Base-by-base conservation (phyloP, 2,888 invertebrate genomes). In the Eretmocerus hayati region DNA sequence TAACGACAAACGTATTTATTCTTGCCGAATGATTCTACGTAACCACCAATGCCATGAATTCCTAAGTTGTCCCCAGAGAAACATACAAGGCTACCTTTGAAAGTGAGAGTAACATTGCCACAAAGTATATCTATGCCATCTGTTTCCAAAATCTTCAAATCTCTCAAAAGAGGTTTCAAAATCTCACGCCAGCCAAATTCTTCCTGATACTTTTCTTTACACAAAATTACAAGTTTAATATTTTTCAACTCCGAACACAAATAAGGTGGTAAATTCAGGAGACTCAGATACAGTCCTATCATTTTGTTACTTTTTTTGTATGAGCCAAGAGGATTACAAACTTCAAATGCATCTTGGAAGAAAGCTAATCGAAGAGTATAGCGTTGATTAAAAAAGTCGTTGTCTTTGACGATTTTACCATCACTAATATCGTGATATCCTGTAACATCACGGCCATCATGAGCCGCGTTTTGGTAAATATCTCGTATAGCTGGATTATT, bases 281-380 rank as follows among this genome's bases (percentile, higher is more conserved):
- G 18, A 1, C 46, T 47, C 57, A 59, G 56, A 42, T 64, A 64
- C 9, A 65, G 19, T 15, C 57, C 59, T 8, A 64, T 40, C 16
- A 63, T 26, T 53, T 61, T 62, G 41, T 62, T 54, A 42, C 59
- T 62, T 33, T 43, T 51, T 53, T 48, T 60, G 3, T 59, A 49
- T 1, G 60, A 54, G 3, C 62, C 60, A 6, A 65, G 30, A n/a
- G 62, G 62, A 46, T 63, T 64, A 36, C 65, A 64, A 26, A 59
- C 36, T 42, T 63, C 61, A 51, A 65, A 63, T 5, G 58, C 58
- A 53, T 63, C 59, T 50, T 62, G 59, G 50, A 55, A 62, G 11
- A 62, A 41, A n/a, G 61, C 54, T 20, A 59, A 39, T 46, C 35
- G 30, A 8, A 46, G 15, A 16, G 19, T 23, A 16, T 46, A 31